phyloP scores from a whole-genome alignment of 1,140 invertebrate species.

The Monomorium pharaonis region DNA sequence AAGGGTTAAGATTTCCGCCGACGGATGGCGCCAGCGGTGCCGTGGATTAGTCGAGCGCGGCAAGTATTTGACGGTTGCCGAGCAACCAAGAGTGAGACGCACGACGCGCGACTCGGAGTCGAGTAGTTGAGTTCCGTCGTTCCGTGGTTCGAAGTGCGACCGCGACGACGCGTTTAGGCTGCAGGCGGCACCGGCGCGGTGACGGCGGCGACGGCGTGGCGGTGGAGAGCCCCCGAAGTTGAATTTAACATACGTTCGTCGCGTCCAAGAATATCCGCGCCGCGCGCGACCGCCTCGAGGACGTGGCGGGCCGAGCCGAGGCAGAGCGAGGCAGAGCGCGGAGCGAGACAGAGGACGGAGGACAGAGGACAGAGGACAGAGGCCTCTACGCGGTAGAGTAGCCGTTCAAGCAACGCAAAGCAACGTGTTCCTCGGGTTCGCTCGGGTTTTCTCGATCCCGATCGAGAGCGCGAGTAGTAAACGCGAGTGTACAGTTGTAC shows the following conservation, averaged over 20 bases:
- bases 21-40: slow-evolving; percentile 32
- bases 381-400: slow-evolving; percentile 44
- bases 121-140: no score
- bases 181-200: slow-evolving; percentile 48
- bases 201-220: slow-evolving; percentile 13
- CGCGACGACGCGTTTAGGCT: slow-evolving; percentile 24
- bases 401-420: no score
- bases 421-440: no score
- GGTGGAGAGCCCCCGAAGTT: slow-evolving; percentile 67
- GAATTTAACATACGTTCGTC: slow-evolving; percentile 73
- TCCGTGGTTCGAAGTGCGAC: background rate
- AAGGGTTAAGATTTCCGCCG: background rate
- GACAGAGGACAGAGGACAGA: no score
- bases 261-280: slow-evolving; percentile 76
- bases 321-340: slow-evolving; percentile 49
- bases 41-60: background rate
- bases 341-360: slow-evolving; percentile 43
- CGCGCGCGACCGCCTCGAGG: slow-evolving; percentile 44
- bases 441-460: no score
- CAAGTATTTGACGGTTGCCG: slow-evolving; percentile 62
- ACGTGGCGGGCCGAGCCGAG: slow-evolving; percentile 24
- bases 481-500: no score
- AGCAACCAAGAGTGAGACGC: slow-evolving; percentile 64
- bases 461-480: no score
- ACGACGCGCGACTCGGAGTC: slow-evolving; percentile 13